Base-by-base conservation (phyloP, 2,888 invertebrate genomes). In the Sinelater perroti region DNA sequence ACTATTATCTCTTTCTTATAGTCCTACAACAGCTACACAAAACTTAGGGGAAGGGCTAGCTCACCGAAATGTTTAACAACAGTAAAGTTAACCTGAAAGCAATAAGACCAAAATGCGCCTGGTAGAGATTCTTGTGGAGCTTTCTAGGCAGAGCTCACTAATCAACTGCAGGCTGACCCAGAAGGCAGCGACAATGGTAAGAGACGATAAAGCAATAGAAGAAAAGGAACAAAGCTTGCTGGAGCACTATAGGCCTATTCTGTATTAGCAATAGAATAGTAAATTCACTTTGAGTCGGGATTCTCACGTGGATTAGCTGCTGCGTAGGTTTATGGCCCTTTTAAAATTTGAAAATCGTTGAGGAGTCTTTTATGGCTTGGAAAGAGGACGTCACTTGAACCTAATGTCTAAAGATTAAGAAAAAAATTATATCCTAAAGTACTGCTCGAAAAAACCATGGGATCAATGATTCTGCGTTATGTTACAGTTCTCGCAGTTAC, bases 301-400 rank as follows among this genome's bases (percentile, higher is more conserved):
- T 95, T 95, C 80, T 97, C 97, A 28, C 95, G 95, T 82, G 96
- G 95, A 63, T n/a, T 91, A 97, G 89, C 83, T 97, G 72, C 85
- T 96, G 75, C 88, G 97, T 73, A 94, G 97, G 93, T 97, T 97
- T 80, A 89, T 93, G 82, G 89, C 92, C 80, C 85, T 97, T 69
- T 97, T 97, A 80, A 93, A 96, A 78, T 84, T 93, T 79, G 96
- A 96, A 80, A 91, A 89, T 96, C 72, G 96, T 97, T 78, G 97
- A 97, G 78, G 97, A 97, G 72, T 94, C 96, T 45, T 97, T 96
- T 81, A 85, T 96, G 72, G 90, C 90, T 75, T 97, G 97, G 97
- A 95, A 95, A 79, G 97, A 97, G 80, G 95, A 97, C 80, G 89
- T 97, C 65, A 93, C 93, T 68, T 96, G 97, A 80, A 90, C 90